Evolutionary conservation across 1,140 invertebrate species (phyloP).

Genomic region (Conopomorpha cramerella): DNA sequence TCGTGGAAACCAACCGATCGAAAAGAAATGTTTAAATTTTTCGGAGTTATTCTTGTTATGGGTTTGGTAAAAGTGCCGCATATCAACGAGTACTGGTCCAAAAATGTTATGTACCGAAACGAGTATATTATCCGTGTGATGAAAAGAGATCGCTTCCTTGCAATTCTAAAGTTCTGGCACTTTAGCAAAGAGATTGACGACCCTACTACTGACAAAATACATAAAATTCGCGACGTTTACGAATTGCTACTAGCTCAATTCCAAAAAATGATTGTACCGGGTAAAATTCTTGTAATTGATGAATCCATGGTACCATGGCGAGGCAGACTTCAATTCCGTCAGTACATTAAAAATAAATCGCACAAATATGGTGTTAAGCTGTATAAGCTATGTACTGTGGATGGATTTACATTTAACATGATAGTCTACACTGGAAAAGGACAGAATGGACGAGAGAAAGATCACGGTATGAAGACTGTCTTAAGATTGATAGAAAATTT

Average conservation of each 20-base stretch:
- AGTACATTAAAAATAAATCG: slow-evolving; percentile 35
- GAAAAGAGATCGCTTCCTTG: slow-evolving; percentile 29
- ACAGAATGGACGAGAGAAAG: slow-evolving; percentile 1
- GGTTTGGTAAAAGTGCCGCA: slow-evolving; percentile 8
- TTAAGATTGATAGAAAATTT: slow-evolving; percentile 12
- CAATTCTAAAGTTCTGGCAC: slow-evolving; percentile 27
- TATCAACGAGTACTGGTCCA: slow-evolving; percentile 10
- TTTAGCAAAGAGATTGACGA: slow-evolving; percentile 18
- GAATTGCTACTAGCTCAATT: slow-evolving; percentile 18
- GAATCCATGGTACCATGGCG: slow-evolving; percentile 40
- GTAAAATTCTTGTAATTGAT: slow-evolving; percentile 28
- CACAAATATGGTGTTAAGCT: slow-evolving; percentile 44
- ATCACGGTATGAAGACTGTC: slow-evolving; percentile 12
- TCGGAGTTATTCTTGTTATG: slow-evolving; percentile 6
- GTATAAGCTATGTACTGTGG: slow-evolving; percentile 30
- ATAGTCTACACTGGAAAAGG: slow-evolving; percentile 28
- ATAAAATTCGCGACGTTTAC: slow-evolving; percentile 23
- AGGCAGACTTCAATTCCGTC: slow-evolving; percentile 27
- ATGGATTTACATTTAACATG: slow-evolving; percentile 29
- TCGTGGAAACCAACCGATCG: background rate
- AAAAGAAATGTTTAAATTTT: slow-evolving; percentile 1
- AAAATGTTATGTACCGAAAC: slow-evolving; percentile 9
- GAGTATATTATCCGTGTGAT: slow-evolving; percentile 13
- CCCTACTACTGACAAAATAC: slow-evolving; percentile 13
- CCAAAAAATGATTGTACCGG: slow-evolving; percentile 19